Percentiles rank a stretch among this genome's conserved stretches.
Conservation (phyloP, 2,888 invertebrate genomes). For the Tridacna crocea region DNA sequence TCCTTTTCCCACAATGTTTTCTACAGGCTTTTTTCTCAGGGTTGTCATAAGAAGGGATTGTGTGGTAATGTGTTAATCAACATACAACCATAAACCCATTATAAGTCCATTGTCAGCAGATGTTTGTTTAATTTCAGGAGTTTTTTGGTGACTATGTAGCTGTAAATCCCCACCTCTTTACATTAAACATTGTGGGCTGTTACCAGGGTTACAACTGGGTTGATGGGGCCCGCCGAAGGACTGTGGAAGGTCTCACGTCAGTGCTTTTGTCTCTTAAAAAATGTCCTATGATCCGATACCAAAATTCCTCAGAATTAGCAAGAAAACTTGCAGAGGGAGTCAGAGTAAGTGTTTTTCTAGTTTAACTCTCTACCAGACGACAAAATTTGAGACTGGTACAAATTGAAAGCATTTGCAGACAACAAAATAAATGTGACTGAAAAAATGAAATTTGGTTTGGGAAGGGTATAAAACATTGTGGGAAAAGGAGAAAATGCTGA, state of each 20-base stretch:
- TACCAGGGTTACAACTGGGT: constrained; percentile 88
- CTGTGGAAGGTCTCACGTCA: constrained; percentile 93
- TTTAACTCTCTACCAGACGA: neutral
- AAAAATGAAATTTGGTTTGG: no score
- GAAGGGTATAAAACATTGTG: neutral
- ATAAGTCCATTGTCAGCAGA: no score
- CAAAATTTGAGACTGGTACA: no score
- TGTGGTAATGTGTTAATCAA: no score
- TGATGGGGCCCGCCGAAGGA: constrained; percentile 90
- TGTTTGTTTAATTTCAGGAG: constrained; percentile 88
- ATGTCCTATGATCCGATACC: constrained; percentile 94
- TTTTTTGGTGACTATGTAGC: constrained; percentile 98
- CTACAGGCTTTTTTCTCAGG: neutral
- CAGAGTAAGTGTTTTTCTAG: constrained; percentile 84
- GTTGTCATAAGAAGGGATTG: no score
- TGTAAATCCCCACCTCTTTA: constrained; percentile 95
- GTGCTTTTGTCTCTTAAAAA: constrained; percentile 95
- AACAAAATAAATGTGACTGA: no score
- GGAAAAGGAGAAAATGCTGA: neutral
- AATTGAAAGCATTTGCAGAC: no score
- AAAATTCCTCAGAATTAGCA: constrained; percentile 93
- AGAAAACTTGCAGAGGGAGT: constrained; percentile 93
- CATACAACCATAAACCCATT: no score
- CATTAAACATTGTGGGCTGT: constrained; percentile 85
- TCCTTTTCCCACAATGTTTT: neutral